phyloP scores from a whole-genome alignment of 1,140 invertebrate species.

The Drosophila nebulosa region DNA sequence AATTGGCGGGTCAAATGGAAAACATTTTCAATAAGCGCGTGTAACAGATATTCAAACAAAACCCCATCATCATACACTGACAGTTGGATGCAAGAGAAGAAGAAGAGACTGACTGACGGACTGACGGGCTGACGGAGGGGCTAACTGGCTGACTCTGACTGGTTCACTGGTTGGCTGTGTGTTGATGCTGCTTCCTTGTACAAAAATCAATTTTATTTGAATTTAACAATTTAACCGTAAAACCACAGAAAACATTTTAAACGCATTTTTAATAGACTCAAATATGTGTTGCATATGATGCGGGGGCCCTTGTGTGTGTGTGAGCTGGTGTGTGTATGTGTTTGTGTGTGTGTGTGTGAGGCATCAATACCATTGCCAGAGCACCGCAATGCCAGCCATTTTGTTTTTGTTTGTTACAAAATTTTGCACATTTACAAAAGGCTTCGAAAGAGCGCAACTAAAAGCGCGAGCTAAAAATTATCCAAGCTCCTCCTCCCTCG shows the following conservation, averaged over 20 bases:
- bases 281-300: slow-evolving; percentile 79
- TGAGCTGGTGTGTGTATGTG: not conserved
- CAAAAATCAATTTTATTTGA: slow-evolving; percentile 79
- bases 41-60: not conserved
- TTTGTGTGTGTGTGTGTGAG: not conserved
- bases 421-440: slow-evolving; percentile 70
- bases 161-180: no score
- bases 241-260: slow-evolving; percentile 81
- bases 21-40: slow-evolving; percentile 44
- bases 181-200: not conserved
- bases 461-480: slow-evolving; percentile 59
- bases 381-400: slow-evolving; percentile 40
- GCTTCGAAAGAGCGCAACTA: slow-evolving; percentile 16
- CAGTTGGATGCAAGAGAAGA: not conserved
- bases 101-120: not conserved
- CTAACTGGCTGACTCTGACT: not conserved
- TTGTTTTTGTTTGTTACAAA: slow-evolving; percentile 76
- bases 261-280: slow-evolving; percentile 81
- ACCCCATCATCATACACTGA: not conserved
- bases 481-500: no score
- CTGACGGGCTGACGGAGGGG: no score
- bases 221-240: slow-evolving; percentile 80
- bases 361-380: slow-evolving; percentile 42
- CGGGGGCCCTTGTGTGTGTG: slow-evolving; percentile 18
- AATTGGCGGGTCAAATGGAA: slow-evolving; percentile 6